Evolutionary conservation across 2,888 invertebrate species (phyloP), one percentile per base, ranked within the genome.

Genomic region (Rhagophthalmus giganteus): DNA sequence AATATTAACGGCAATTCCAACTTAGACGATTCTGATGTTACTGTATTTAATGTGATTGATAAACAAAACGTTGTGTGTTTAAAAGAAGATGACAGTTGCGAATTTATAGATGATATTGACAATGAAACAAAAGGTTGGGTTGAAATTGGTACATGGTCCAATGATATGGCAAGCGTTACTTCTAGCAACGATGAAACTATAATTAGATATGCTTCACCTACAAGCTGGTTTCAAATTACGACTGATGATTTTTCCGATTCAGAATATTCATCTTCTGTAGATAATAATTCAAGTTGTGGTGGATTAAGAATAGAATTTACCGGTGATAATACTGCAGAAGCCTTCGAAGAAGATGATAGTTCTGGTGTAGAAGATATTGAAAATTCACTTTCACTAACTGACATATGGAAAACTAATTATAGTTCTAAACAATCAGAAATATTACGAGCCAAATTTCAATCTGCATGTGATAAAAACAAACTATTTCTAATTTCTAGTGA

Each of bases 81-180:
- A 5, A 7, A 48, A 24, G 66, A 72, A 30, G 69, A 65, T 12
- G 67, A 66, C 37, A 64, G 67, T 50, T 46, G 68, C 35, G 59
- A 64, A 41, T 56, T 64, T 37, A 58, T 58, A 58, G 65, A 58
- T 7, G 61, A 41, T 15, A 66, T 67, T 33, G 42, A 54, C 20
- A 61, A 66, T 13, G 57, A 76, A 69, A 79, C 39, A 54, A 74
- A 66, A 1, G 77, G 83, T 67, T 84, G 86, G 62, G 81, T 93
- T 67, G 92, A 92, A 72, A 92, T 94, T 34, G 94, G 93, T 5
- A 93, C 87, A 0, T 94, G 94, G 94, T 88, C 89, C 0, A 94
- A 93, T 70, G 92, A 93, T 40, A 92, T 93, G 92, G 90, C 90
- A 0, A 77, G 78, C 37, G 66, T 60, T 59, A 67, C 74, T 16